phyloP scores from a whole-genome alignment of 2,113 vertebrate species.

The Epinephelus cyanopodus region DNA sequence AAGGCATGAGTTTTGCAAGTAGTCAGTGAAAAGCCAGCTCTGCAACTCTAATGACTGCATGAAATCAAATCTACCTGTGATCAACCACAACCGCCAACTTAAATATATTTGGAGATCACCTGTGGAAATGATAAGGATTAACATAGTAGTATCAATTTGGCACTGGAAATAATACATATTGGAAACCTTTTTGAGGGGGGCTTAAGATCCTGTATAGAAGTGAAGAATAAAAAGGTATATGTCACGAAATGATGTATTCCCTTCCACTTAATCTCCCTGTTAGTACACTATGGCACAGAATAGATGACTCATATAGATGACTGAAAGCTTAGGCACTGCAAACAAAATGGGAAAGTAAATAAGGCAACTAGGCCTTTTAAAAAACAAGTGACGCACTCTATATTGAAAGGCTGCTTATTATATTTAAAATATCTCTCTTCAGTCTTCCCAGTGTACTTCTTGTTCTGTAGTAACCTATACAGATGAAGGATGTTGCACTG shows the following conservation, averaged over 20 bases:
- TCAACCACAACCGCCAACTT: background rate
- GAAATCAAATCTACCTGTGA: slow-evolving; percentile 9
- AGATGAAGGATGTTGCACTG: background rate
- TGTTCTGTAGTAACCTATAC: background rate
- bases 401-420: background rate
- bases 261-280: slow-evolving; percentile 14
- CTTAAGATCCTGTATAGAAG: background rate
- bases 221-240: background rate
- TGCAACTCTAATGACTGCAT: background rate
- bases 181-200: background rate
- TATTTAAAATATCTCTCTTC: background rate
- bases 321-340: slow-evolving; percentile 38
- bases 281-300: slow-evolving; percentile 14
- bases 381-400: background rate
- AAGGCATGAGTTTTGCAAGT: background rate
- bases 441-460: background rate
- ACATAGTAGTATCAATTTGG: background rate
- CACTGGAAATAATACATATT: background rate
- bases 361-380: background rate
- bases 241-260: slow-evolving; percentile 16
- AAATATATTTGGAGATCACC: background rate
- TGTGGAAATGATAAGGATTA: slow-evolving; percentile 1
- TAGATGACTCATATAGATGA: slow-evolving; percentile 25
- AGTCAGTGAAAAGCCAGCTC: background rate
- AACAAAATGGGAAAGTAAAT: slow-evolving; percentile 31